Evolutionary conservation across 2,888 invertebrate species (phyloP), one percentile per base, ranked within the genome.

Genomic region (Nemotelus nigrinus): DNA sequence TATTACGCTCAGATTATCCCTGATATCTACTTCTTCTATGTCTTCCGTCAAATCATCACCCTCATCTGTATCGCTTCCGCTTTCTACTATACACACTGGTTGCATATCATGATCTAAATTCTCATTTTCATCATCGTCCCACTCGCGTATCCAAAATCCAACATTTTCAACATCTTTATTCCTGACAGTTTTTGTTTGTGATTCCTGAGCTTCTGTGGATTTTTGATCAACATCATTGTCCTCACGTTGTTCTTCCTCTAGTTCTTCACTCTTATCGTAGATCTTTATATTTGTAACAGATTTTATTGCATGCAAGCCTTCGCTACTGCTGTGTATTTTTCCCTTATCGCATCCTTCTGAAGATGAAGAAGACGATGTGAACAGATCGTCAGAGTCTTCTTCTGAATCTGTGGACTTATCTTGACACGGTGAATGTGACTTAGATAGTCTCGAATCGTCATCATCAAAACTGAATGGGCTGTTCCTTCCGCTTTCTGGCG

Each of bases 281-380:
- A 89, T 83, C 74, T 88, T 88, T 8, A 90, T 88, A 82, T 90
- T 88, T 41, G 88, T 87, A 2, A 90, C 90, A 0, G 90, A 90
- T 80, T 87, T 87, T 55, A 90, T 89, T 2, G 89, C 86, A 81
- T 88, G 86, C 10, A 90, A 81, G 1, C 85, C 84, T n/a, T 80
- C 80, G 65, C 78, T 68, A 6, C 67, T 53, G 6, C 55, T 65
- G 5, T 65, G 25, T 41, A 47, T 57, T 58, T 77, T 77, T 7
- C 45, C 44, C 2, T 55, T 55, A 8, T 25, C 8, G 39, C 48
- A 8, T 79, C 80, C 41, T 78, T 79, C 41, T 4, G 76, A 76
- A 47, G 79, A 79, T 8, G 78, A 79, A 10, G 77, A 79, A 2
- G 77, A 65, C 8, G 76, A 60, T 25, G 71, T 68, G 2, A 77